A percentile compares a stretch with the other conserved stretches of the same genome.
These are phyloP conservation scores for Otus sunia DNA, from an alignment of 2,113 vertebrate genomes.

Conservation along the genomic window DNA sequence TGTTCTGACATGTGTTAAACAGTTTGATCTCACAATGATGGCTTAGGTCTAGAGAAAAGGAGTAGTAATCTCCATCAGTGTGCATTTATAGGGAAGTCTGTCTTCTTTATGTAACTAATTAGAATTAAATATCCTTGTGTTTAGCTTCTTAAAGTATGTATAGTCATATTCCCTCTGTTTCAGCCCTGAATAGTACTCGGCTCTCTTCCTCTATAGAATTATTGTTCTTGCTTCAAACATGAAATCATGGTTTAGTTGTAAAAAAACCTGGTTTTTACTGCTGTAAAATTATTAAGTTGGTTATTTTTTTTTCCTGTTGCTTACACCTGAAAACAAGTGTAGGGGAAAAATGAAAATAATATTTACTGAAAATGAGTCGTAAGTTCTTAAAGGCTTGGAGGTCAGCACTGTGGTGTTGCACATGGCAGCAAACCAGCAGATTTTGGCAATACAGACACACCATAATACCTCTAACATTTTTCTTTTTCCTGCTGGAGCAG, in stretches of 20 bases:
- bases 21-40: not conserved
- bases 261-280: not conserved
- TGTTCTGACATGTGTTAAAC: not conserved
- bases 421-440: conserved; percentile 35
- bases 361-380: conserved; percentile 52
- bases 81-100: not conserved
- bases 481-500: conserved; percentile 57
- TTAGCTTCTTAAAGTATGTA: not conserved
- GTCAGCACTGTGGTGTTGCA: conserved; percentile 23
- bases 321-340: conserved; percentile 36
- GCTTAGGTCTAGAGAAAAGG: not conserved
- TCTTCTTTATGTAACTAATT: not conserved
- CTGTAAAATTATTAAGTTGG: conserved; percentile 15
- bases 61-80: not conserved
- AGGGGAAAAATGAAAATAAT: conserved; percentile 50
- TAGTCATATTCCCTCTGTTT: not conserved
- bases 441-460: conserved; percentile 52
- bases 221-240: not conserved
- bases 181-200: not conserved
- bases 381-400: conserved; percentile 41
- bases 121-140: not conserved
- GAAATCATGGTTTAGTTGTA: not conserved
- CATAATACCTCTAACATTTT: conserved; percentile 51
- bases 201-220: not conserved
- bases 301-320: conserved; percentile 24